A percentile compares a stretch with the other conserved stretches of the same genome.
These are phyloP conservation scores for Smittia sp. DNA, from an alignment of 2,888 invertebrate genomes.

Conservation along the genomic window DNA sequence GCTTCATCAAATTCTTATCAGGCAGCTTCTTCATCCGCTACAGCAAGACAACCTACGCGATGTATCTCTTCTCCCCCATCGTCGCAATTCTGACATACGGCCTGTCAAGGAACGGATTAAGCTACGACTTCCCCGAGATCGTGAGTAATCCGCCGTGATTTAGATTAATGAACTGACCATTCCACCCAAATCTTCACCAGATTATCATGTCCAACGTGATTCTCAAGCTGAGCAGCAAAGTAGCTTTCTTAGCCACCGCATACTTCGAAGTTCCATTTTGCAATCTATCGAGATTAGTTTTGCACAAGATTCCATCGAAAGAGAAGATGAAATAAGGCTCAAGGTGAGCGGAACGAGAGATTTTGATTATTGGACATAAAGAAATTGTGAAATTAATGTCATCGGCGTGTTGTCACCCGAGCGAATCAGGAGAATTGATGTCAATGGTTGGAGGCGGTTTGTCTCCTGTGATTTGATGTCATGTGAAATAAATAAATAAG, in stretches of 20 bases:
- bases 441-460: background rate
- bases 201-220: slow-evolving; percentile 1
- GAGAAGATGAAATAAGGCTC: slow-evolving; percentile 23
- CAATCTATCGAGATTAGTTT: background rate
- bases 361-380: background rate
- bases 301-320: background rate
- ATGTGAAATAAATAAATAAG: no score
- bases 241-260: background rate
- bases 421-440: background rate
- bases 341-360: background rate
- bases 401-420: no score
- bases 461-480: no score
- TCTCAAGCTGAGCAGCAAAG: background rate
- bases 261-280: slow-evolving; percentile 24
- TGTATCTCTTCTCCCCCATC: slow-evolving; percentile 20
- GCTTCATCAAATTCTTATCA: slow-evolving; percentile 6
- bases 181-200: background rate
- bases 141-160: background rate
- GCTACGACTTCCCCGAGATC: background rate
- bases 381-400: no score
- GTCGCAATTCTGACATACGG: slow-evolving; percentile 19
- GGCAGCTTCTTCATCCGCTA: slow-evolving; percentile 1
- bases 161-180: background rate
- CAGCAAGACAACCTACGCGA: slow-evolving; percentile 14
- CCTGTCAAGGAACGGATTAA: background rate